These are phyloP conservation scores for Aleiodes sp. DNA, from an alignment of 1,140 invertebrate species.

Conservation along the genomic window DNA sequence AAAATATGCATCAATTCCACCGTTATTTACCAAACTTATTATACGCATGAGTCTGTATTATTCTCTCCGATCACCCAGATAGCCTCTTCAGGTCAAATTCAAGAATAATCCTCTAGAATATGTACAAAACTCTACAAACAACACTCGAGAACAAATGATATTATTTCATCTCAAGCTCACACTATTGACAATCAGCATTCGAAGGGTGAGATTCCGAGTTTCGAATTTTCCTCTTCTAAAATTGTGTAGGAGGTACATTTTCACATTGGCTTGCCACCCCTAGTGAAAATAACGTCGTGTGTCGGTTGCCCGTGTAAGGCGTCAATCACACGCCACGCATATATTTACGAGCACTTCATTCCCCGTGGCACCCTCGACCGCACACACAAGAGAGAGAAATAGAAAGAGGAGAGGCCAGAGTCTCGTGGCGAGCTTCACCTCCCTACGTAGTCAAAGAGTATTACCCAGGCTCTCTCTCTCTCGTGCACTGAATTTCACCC, in stretches of 20 bases:
- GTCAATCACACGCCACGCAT: constrained; percentile 65
- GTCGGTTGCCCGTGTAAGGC: constrained; percentile 55
- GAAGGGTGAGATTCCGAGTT: too few relatives aligned
- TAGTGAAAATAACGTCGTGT: constrained; percentile 36
- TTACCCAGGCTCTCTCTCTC: constrained; percentile 19
- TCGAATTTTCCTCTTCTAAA: not conserved
- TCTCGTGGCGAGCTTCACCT: not conserved
- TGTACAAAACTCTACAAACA: not conserved
- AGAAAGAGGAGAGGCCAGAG: constrained; percentile 1
- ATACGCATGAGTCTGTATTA: too few relatives aligned
- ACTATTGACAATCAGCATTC: not conserved
- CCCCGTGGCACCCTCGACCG: constrained; percentile 42
- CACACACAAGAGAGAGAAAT: too few relatives aligned
- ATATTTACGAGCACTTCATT: constrained; percentile 58
- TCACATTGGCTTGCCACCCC: not conserved
- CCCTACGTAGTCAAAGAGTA: constrained; percentile 16
- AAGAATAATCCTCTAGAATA: too few relatives aligned
- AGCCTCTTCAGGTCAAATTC: too few relatives aligned
- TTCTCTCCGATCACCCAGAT: not conserved
- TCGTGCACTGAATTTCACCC: not conserved
- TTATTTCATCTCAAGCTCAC: not conserved
- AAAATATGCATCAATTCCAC: too few relatives aligned
- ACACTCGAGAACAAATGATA: not conserved
- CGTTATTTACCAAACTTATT: too few relatives aligned
- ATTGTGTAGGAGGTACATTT: not conserved